Percentiles rank a stretch among this genome's conserved stretches.
Conservation (phyloP, 2,888 invertebrate species). For the Steinernema carpocapsae region DNA sequence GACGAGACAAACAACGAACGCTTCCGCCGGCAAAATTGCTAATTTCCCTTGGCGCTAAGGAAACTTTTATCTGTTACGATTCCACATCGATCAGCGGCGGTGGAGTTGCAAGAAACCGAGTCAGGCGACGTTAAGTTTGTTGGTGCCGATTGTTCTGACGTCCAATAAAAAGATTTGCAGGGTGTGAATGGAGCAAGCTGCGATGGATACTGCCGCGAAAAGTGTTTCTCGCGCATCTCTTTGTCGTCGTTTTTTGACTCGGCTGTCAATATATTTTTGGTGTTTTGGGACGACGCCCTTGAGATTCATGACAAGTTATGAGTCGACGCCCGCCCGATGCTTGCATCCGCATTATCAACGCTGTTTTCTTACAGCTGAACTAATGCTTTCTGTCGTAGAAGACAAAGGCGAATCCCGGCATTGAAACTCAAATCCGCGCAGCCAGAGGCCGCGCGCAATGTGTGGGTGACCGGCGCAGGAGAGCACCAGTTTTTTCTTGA, state of each 20-base stretch:
- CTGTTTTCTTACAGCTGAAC: neutral
- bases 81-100: neutral
- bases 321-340: neutral
- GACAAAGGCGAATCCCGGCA: neutral
- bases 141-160: neutral
- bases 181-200: neutral
- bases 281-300: slow-evolving; percentile 26
- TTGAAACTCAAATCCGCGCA: too few relatives aligned
- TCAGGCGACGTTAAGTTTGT: neutral
- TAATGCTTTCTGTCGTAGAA: neutral
- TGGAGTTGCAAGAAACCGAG: neutral
- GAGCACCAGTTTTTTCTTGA: too few relatives aligned
- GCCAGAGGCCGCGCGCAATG: too few relatives aligned
- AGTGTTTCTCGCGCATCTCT: slow-evolving; percentile 25
- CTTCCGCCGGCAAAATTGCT: neutral
- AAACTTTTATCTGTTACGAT: neutral
- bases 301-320: slow-evolving; percentile 21
- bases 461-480: too few relatives aligned
- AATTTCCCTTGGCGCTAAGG: slow-evolving; percentile 2
- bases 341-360: neutral
- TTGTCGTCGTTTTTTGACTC: slow-evolving; percentile 18
- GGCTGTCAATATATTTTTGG: slow-evolving; percentile 32
- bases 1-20: slow-evolving; percentile 22
- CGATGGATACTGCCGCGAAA: neutral
- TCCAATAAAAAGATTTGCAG: slow-evolving; percentile 11